These are phyloP conservation scores for Dorcus parallelipipedus DNA, from an alignment of 2,888 invertebrate species.

Conservation along the genomic window DNA sequence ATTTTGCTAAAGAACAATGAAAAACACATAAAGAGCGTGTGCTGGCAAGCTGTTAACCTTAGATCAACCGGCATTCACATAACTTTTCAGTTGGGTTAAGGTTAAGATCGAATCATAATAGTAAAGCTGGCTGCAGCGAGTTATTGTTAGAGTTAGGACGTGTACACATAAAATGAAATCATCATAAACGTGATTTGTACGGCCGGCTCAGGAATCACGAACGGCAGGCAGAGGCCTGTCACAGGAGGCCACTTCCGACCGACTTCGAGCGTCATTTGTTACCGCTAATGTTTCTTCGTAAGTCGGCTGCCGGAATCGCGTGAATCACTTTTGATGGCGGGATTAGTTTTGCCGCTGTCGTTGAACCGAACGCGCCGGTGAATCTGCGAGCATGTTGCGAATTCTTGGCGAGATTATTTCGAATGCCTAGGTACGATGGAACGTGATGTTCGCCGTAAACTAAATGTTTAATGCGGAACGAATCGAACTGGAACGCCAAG, in stretches of 20 bases:
- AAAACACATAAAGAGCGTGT: too few relatives aligned
- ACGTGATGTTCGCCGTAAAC: too few relatives aligned
- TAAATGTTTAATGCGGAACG: too few relatives aligned
- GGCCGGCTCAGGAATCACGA: constrained; percentile 40
- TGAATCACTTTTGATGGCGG: constrained; percentile 12
- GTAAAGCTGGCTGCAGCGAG: constrained; percentile 34
- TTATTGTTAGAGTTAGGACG: constrained; percentile 38
- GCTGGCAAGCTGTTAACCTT: not conserved
- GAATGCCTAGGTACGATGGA: too few relatives aligned
- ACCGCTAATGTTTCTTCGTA: constrained; percentile 14
- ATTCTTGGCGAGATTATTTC: too few relatives aligned
- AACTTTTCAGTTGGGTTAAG: constrained; percentile 26
- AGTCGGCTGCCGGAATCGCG: constrained; percentile 12
- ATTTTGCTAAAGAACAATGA: too few relatives aligned
- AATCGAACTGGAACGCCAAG: too few relatives aligned
- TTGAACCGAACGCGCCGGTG: too few relatives aligned
- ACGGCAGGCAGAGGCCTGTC: constrained; percentile 30
- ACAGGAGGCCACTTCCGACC: constrained; percentile 37
- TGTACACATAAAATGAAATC: constrained; percentile 44
- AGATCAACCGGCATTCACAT: constrained; percentile 10
- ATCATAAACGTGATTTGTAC: constrained; percentile 45
- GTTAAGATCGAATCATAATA: constrained; percentile 35
- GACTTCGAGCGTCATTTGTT: constrained; percentile 21
- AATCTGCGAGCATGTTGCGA: too few relatives aligned
- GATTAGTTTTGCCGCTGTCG: not conserved